Conservation (phyloP, 2,888 invertebrate species). For the Tribolium freemani region DNA sequence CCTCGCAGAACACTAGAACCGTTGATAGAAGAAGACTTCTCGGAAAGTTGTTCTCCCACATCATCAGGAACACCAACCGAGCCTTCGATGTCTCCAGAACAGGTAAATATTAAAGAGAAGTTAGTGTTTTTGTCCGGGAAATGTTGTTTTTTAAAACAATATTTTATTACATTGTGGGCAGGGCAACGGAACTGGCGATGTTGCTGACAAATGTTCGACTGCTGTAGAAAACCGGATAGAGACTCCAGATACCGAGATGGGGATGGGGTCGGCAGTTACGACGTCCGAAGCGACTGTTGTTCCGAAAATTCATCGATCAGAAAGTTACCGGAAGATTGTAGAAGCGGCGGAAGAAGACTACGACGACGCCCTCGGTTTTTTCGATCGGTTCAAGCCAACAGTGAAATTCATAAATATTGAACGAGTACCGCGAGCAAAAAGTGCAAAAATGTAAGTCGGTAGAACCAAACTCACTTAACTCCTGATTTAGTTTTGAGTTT, state of each 20-base stretch:
- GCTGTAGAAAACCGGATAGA: slow-evolving; percentile 62
- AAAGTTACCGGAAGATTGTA: slow-evolving; percentile 67
- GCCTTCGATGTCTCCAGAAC: slow-evolving; percentile 65
- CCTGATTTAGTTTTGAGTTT: slow-evolving; percentile 68
- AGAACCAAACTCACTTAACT: neutral
- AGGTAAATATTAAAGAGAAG: slow-evolving; percentile 63
- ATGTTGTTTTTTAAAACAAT: slow-evolving; percentile 13
- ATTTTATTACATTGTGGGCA: slow-evolving; percentile 67
- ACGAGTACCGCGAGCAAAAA: slow-evolving; percentile 62
- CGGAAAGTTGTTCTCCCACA: slow-evolving; percentile 74
- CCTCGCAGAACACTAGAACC: slow-evolving; percentile 86
- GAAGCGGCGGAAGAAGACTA: slow-evolving; percentile 60
- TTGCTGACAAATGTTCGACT: slow-evolving; percentile 71
- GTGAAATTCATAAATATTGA: slow-evolving; percentile 66
- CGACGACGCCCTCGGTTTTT: slow-evolving; percentile 61
- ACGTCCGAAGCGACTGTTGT: slow-evolving; percentile 69
- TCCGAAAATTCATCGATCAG: slow-evolving; percentile 71
- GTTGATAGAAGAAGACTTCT: slow-evolving; percentile 85
- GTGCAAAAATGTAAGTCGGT: slow-evolving; percentile 62
- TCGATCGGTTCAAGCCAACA: slow-evolving; percentile 65
- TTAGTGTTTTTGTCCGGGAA: neutral
- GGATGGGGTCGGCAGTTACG: slow-evolving; percentile 65
- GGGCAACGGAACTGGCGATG: slow-evolving; percentile 69
- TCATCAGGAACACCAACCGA: slow-evolving; percentile 61
- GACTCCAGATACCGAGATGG: slow-evolving; percentile 59